Percentiles rank a stretch among this genome's conserved stretches.
These are phyloP conservation scores for Aleiodes alternator DNA, from an alignment of 2,888 invertebrate species.

Conservation along the genomic window DNA sequence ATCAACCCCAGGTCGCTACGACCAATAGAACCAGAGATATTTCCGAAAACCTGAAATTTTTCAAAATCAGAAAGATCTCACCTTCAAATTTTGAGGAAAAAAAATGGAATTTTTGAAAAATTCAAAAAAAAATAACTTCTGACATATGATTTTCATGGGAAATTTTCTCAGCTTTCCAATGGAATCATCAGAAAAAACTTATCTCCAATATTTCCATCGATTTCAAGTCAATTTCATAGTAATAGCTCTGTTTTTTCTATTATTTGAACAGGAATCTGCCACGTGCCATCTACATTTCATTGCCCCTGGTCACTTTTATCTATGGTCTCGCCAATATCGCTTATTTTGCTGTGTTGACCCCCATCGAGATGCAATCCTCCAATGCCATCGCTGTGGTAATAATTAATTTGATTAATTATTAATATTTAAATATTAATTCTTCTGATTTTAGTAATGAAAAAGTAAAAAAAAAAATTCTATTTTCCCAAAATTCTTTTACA, in stretches of 20 bases:
- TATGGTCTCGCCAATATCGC: conserved; percentile 93
- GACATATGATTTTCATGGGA: no score
- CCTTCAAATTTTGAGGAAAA: no score
- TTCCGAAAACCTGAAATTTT: no score
- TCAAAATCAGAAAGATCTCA: no score
- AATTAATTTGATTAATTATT: conserved; percentile 23
- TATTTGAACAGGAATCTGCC: conserved; percentile 84
- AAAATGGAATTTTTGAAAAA: no score
- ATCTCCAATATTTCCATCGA: no score
- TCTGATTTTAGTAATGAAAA: background rate
- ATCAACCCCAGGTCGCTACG: no score
- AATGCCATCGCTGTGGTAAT: conserved; percentile 96
- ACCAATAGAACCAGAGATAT: no score
- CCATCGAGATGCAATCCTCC: conserved; percentile 88
- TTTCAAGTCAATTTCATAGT: background rate
- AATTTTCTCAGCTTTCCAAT: no score
- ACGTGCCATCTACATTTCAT: conserved; percentile 92
- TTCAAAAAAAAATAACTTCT: no score
- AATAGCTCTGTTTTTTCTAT: conserved; percentile 13
- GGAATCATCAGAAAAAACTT: no score
- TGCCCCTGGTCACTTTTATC: conserved; percentile 91
- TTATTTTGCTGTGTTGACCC: conserved; percentile 90
- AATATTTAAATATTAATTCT: no score
- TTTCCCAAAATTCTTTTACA: background rate
- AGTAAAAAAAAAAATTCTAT: background rate